Evolutionary conservation across 2,113 vertebrate genomes (phyloP), one percentile per base, ranked within the genome.

Genomic region (Odocoileus hemionus): DNA sequence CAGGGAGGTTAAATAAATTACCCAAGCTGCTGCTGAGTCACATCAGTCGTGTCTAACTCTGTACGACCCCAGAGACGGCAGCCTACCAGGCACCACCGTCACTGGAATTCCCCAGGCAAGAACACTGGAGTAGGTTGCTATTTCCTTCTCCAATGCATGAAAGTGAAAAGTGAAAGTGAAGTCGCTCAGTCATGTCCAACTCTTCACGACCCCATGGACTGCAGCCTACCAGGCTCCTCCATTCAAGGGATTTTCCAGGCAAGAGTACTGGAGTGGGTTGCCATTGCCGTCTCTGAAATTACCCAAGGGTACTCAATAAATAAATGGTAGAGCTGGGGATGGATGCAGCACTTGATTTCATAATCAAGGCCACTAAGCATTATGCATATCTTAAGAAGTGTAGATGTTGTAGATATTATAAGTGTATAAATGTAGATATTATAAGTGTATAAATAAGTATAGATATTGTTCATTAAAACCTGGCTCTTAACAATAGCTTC

Each of bases 161-260:
- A 50, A 50, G 47, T 13, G 47, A 14, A 13, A 50, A 50, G 47
- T 3, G 47, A 50, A 50, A 50, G 47, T 50, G 47, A 50, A 50
- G 47, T 50, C 47, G 0, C 47, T 50, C 47, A 14, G 47, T 14
- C 0, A 1, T 50, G 47, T 50, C 12, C 12, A 0, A 50, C 47
- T 50, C 47, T 50, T 50, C 12, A 3, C 1, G 12, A 50, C 12
- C 12, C 47, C 47, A 13, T 50, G 47, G 47, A 50, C 47, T 50
- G 47, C 47, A 50, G 47, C 47, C 47, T 50, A 13, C 47, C 47
- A 13, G 47, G 12, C 47, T 50, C 47, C 47, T 50, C 47, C 12
- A 50, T 50, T 12, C 47, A 50, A 13, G 47, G 47, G 47, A 50
- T 14, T 50, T 50, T 50, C 47, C 47, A 50, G 47, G 47, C 47